Evolutionary conservation across 1,140 invertebrate species (phyloP).

Genomic region (Magallana angulata): DNA sequence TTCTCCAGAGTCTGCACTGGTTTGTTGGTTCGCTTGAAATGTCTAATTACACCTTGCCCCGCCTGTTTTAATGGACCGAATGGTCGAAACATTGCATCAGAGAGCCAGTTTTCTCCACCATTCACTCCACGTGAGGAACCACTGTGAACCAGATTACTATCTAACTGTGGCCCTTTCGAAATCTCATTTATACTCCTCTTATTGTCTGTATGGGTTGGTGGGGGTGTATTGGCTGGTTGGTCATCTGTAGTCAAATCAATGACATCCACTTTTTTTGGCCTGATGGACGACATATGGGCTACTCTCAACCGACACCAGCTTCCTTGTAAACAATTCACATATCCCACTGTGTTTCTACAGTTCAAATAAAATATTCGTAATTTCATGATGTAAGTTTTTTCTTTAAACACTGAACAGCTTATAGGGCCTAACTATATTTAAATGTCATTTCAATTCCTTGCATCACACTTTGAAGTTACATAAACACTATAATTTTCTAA

Average conservation of each 20-base stretch:
- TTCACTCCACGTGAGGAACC: neutral
- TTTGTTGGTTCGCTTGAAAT: constrained; percentile 9
- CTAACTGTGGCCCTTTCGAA: neutral
- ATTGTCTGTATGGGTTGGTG: neutral
- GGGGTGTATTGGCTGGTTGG: neutral
- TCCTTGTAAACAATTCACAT: constrained; percentile 13
- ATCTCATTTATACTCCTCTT: neutral
- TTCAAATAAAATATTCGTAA: neutral
- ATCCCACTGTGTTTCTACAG: neutral
- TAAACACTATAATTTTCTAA: too few species aligned
- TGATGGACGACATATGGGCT: constrained; percentile 3
- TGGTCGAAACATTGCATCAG: neutral
- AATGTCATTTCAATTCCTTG: too few species aligned
- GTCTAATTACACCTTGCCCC: neutral
- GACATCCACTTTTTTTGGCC: neutral
- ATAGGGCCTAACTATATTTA: too few species aligned
- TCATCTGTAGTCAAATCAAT: constrained; percentile 18
- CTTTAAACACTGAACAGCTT: too few species aligned
- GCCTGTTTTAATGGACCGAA: neutral
- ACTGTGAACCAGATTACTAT: neutral
- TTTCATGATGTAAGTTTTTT: neutral
- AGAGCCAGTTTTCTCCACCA: neutral
- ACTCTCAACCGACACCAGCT: constrained; percentile 13
- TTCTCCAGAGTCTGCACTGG: constrained; percentile 7
- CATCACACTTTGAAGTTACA: too few species aligned